These are phyloP conservation scores for Lathamus discolor DNA, from an alignment of 2,113 vertebrate genomes.

Conservation along the genomic window DNA sequence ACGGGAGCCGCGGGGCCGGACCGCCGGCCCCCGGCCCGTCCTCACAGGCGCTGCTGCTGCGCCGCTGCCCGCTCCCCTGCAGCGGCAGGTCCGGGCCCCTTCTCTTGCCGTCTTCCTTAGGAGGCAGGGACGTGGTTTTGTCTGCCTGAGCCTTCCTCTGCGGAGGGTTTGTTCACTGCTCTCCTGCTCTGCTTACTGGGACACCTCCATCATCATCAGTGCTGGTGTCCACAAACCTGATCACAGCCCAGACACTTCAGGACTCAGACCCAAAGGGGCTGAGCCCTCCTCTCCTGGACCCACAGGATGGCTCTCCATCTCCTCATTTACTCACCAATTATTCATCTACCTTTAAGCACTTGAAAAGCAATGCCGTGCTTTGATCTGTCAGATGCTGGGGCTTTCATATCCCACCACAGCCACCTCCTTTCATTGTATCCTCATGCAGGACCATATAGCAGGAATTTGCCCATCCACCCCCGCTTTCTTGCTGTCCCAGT, in stretches of 20 bases:
- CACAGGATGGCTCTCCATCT: neutral
- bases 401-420: neutral
- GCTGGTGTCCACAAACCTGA: neutral
- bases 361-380: neutral
- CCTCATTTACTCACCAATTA: accelerated
- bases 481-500: neutral
- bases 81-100: neutral
- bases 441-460: accelerated
- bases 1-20: neutral
- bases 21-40: neutral
- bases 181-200: neutral
- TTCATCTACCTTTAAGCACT: neutral
- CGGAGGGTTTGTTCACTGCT: neutral
- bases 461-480: neutral
- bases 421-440: neutral
- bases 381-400: neutral
- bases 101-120: neutral
- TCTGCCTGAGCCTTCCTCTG: neutral
- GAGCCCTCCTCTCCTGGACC: neutral
- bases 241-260: neutral
- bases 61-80: accelerated
- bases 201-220: neutral
- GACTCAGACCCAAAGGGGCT: neutral
- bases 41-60: accelerated
- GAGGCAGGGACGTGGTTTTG: neutral